These are phyloP conservation scores for Cristatella mucedo DNA, from an alignment of 2,888 invertebrate species.

Conservation along the genomic window DNA sequence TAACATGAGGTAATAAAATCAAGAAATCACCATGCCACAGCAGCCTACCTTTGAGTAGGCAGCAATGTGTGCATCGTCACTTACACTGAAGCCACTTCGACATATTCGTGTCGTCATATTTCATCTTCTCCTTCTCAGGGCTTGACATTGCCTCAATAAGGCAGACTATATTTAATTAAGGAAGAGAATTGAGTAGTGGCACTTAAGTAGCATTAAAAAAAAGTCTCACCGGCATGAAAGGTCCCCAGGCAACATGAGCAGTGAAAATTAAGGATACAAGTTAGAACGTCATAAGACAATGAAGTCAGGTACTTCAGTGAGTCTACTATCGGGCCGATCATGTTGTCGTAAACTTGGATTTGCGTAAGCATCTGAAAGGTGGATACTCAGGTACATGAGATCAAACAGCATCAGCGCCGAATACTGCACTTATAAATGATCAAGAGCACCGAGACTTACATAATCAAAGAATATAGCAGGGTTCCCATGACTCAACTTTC, in stretches of 20 bases:
- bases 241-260: conserved; percentile 10
- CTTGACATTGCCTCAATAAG: conserved; percentile 74
- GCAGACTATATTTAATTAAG: no score
- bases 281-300: conserved; percentile 84
- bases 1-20: conserved; percentile 11
- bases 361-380: conserved; percentile 49
- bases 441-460: conserved; percentile 48
- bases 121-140: conserved; percentile 52
- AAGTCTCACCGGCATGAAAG: conserved; percentile 7
- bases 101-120: conserved; percentile 75
- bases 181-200: no score
- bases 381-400: background rate
- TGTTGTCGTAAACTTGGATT: conserved; percentile 82
- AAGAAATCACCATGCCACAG: background rate
- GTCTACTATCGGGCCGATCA: conserved; percentile 89
- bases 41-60: background rate
- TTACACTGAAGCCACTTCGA: conserved; percentile 78
- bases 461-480: conserved; percentile 93
- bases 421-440: background rate
- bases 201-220: no score
- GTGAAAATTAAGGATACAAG: conserved; percentile 52
- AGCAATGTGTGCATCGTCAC: conserved; percentile 12
- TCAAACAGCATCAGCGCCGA: background rate
- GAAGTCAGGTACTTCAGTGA: conserved; percentile 86
- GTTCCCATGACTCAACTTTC: conserved; percentile 87